These are phyloP conservation scores for Mylabris phalerata DNA, from an alignment of 1,140 invertebrate genomes.

Conservation along the genomic window DNA sequence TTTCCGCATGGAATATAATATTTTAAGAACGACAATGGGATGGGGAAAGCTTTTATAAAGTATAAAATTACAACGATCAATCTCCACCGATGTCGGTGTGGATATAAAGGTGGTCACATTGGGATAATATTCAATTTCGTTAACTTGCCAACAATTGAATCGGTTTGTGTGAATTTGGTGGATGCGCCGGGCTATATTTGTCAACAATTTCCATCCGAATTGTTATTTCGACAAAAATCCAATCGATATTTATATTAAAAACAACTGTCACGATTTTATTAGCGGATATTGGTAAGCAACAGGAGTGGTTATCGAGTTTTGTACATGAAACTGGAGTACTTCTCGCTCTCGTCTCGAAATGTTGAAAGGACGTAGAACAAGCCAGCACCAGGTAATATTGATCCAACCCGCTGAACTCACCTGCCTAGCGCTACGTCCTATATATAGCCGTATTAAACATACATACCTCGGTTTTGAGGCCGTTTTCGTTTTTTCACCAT, in stretches of 20 bases:
- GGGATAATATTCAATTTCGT: too few species aligned
- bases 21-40: slow-evolving; percentile 2
- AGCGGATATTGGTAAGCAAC: neutral
- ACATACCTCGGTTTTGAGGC: neutral
- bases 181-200: too few species aligned
- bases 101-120: too few species aligned
- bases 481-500: too few species aligned
- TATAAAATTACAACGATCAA: slow-evolving; percentile 15
- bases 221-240: too few species aligned
- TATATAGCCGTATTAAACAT: slow-evolving; percentile 16
- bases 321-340: too few species aligned
- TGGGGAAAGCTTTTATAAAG: slow-evolving; percentile 5
- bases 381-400: slow-evolving; percentile 11
- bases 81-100: neutral
- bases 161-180: too few species aligned
- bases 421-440: slow-evolving; percentile 15
- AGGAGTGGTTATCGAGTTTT: neutral
- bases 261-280: too few species aligned
- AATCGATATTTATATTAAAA: too few species aligned
- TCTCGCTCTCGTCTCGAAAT: slow-evolving; percentile 4
- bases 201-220: too few species aligned
- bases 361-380: neutral
- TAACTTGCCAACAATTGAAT: too few species aligned
- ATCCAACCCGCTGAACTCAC: slow-evolving; percentile 10
- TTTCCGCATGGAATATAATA: neutral